These are phyloP conservation scores for Aurelia sp. DNA, from an alignment of 30 jellyfish, hydroid and myxozoan genomes.

Conservation along the genomic window DNA sequence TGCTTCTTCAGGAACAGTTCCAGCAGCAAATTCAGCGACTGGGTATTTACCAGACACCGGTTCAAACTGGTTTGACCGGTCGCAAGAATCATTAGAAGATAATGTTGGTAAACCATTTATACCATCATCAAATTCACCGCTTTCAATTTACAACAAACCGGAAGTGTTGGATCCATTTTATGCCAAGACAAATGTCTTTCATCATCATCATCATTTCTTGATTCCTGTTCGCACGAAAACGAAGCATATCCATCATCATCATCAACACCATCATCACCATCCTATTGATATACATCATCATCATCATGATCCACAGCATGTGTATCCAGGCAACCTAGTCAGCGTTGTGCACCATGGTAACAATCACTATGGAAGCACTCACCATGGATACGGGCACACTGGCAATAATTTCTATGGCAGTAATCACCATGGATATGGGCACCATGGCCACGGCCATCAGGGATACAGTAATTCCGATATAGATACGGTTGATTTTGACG, in stretches of 20 bases:
- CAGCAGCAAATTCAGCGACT: slow-evolving; percentile 45
- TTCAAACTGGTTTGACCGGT: slow-evolving; percentile 75
- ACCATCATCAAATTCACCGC: slow-evolving; percentile 68
- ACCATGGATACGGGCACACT: not conserved
- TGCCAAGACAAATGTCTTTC: slow-evolving; percentile 63
- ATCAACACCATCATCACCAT: slow-evolving; percentile 40
- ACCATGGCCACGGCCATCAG: not conserved
- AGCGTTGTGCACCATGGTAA: not conserved
- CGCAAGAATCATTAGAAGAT: slow-evolving; percentile 37
- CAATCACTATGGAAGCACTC: not conserved
- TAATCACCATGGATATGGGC: not conserved
- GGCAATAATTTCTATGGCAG: not conserved
- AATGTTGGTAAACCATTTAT: slow-evolving; percentile 78
- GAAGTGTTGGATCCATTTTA: slow-evolving; percentile 77
- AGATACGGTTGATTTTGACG: not conserved
- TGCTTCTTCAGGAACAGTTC: slow-evolving; percentile 42
- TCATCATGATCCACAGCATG: slow-evolving; percentile 24
- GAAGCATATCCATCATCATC: slow-evolving; percentile 64
- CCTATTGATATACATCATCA: slow-evolving; percentile 14
- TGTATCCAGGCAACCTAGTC: slow-evolving; percentile 18
- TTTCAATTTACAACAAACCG: slow-evolving; percentile 73
- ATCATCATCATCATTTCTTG: slow-evolving; percentile 69
- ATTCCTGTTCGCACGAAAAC: slow-evolving; percentile 58
- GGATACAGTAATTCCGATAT: not conserved
- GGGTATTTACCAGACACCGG: slow-evolving; percentile 79